Evolutionary conservation across 2,888 invertebrate genomes (phyloP).

Genomic region (Rhagophthalmus giganteus): DNA sequence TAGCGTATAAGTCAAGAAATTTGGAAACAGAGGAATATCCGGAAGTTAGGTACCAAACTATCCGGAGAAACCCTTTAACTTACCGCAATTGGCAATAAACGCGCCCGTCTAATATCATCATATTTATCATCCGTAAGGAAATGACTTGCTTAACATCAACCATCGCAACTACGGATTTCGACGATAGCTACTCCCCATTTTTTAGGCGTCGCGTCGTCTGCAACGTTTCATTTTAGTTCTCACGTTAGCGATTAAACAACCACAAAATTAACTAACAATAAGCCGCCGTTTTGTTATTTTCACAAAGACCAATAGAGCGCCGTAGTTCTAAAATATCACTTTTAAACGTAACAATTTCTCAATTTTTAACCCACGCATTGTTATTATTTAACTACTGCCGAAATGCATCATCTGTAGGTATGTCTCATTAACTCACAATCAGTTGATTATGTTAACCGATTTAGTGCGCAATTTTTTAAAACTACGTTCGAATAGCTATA

Average conservation of each 20-base stretch:
- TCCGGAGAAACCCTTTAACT: conserved; percentile 19
- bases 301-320: no score
- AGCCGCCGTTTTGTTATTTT: no score
- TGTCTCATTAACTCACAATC: conserved; percentile 11
- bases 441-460: conserved; percentile 15
- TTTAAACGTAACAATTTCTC: no score
- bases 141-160: conserved; percentile 14
- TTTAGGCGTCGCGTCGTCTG: background rate
- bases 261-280: no score
- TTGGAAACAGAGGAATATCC: conserved; percentile 23
- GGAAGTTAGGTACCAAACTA: conserved; percentile 16
- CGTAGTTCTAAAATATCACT: no score
- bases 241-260: conserved; percentile 1
- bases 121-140: conserved; percentile 18
- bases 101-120: conserved; percentile 17
- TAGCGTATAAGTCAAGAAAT: conserved; percentile 18
- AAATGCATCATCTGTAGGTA: no score
- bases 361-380: no score
- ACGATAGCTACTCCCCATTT: background rate
- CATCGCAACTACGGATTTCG: conserved; percentile 7
- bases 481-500: conserved; percentile 10
- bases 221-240: background rate
- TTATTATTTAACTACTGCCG: no score
- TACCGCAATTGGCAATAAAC: conserved; percentile 20
- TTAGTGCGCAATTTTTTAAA: conserved; percentile 20